phyloP scores from a whole-genome alignment of 1,140 invertebrate genomes.

The Battus philenor region DNA sequence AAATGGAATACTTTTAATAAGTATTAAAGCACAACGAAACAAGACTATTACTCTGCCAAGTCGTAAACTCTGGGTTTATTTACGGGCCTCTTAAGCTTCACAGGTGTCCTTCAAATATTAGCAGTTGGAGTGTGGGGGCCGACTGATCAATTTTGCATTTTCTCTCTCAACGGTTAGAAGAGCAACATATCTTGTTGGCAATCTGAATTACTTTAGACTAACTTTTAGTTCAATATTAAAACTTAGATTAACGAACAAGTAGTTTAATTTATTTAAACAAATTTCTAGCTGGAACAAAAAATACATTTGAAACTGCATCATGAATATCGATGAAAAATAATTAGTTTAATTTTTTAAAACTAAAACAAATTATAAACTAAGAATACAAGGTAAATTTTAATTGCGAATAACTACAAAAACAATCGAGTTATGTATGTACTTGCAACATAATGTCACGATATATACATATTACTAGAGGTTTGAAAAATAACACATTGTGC shows the following conservation, averaged over 20 bases:
- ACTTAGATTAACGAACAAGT: not conserved
- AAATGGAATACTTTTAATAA: slow-evolving; percentile 8
- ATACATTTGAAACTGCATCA: too few species aligned
- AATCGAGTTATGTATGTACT: too few species aligned
- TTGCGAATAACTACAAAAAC: too few species aligned
- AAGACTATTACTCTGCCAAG: not conserved
- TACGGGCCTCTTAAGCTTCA: slow-evolving; percentile 12
- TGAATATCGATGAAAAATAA: too few species aligned
- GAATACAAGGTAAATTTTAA: too few species aligned
- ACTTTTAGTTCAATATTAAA: not conserved
- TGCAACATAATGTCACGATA: too few species aligned
- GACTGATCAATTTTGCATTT: slow-evolving; percentile 14
- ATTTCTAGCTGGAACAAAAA: too few species aligned
- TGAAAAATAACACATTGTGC: too few species aligned
- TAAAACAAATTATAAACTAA: too few species aligned
- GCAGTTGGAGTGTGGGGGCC: slow-evolving; percentile 7
- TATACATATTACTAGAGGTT: too few species aligned
- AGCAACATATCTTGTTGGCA: slow-evolving; percentile 2
- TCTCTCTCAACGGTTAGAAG: not conserved
- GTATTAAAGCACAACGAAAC: not conserved
- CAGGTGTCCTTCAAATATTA: slow-evolving; percentile 16
- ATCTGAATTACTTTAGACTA: slow-evolving; percentile 10
- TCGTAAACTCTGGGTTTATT: slow-evolving; percentile 13
- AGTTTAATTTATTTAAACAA: not conserved
- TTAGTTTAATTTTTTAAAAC: too few species aligned